Evolutionary conservation across 2,113 vertebrate species (phyloP), one percentile per base, ranked within the genome.

Genomic region (Scomber japonicus): DNA sequence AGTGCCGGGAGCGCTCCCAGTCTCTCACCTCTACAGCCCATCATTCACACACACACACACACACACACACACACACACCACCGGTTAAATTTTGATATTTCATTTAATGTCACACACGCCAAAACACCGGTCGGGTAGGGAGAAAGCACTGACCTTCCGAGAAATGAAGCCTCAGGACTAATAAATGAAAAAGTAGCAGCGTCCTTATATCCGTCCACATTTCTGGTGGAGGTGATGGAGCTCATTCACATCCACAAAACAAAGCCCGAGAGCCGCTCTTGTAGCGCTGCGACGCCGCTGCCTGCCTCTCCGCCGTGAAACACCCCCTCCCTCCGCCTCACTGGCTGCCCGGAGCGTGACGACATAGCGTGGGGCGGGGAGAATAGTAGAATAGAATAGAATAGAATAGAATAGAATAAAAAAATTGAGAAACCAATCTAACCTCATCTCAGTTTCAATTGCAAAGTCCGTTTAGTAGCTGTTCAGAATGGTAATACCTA

Each of bases 161-260:
- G 11, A 75, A 66, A 79, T 86, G 85, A 17, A 93, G 82, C 87
- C 89, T 82, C 81, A 84, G 76, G 45, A 92, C 1, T 21, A 95
- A 57, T 51, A 94, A 71, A 53, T 91, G 89, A 11, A 95, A 82
- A 76, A 95, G 88, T 77, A 95, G 24, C 84, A 95, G 12, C 40
- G 91, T 95, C 85, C 94, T 87, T 65, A 93, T 78, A 85, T 91
- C 91, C 75, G 89, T 92, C 94, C 94, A 94, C 95, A 96, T 96
- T 74, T 94, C 93, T 80, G 80, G 71, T 69, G 81, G 64, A 81
- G 84, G 81, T 74, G 88, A 84, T 78, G 85, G 78, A 62, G 88
- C 86, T 93, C 92, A 91, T 92, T 89, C 93, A 91, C 91, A 16
- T 87, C 88, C 91, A 90, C 91, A 12, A 85, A 92, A 94, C 94